These are phyloP conservation scores for Pediacus dermestoides DNA, from an alignment of 2,888 invertebrate genomes.

Conservation along the genomic window DNA sequence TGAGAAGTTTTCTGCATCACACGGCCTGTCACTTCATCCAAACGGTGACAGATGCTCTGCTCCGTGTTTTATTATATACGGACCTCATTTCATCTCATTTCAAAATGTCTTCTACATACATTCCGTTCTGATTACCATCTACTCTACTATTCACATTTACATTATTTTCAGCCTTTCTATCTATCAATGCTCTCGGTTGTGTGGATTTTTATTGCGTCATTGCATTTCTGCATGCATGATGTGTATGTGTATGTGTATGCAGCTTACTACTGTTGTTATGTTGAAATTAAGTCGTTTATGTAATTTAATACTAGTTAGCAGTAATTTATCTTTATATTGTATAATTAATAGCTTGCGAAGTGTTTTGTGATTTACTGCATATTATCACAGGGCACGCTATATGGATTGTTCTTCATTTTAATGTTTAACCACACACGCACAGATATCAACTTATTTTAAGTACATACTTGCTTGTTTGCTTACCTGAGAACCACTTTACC, in stretches of 20 bases:
- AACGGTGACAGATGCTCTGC: slow-evolving; percentile 22
- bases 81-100: slow-evolving; percentile 10
- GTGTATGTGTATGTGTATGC: not conserved
- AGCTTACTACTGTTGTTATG: not conserved
- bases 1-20: no score
- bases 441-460: no score
- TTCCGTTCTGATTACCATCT: slow-evolving; percentile 17
- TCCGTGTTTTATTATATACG: slow-evolving; percentile 18
- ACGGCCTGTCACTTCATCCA: slow-evolving; percentile 21
- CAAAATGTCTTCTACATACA: slow-evolving; percentile 1
- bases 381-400: slow-evolving; percentile 1
- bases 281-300: not conserved
- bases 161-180: no score
- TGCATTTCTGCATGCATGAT: slow-evolving; percentile 1
- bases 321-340: slow-evolving; percentile 2
- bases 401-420: not conserved
- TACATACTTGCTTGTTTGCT: no score
- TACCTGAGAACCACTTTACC: no score
- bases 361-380: not conserved
- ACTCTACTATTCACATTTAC: slow-evolving; percentile 13
- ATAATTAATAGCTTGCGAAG: slow-evolving; percentile 1
- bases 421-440: not conserved
- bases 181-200: no score
- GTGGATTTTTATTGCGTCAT: no score
- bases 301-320: not conserved